Evolutionary conservation across 1,140 invertebrate species (phyloP).

Genomic region (Nixonia krombeini): DNA sequence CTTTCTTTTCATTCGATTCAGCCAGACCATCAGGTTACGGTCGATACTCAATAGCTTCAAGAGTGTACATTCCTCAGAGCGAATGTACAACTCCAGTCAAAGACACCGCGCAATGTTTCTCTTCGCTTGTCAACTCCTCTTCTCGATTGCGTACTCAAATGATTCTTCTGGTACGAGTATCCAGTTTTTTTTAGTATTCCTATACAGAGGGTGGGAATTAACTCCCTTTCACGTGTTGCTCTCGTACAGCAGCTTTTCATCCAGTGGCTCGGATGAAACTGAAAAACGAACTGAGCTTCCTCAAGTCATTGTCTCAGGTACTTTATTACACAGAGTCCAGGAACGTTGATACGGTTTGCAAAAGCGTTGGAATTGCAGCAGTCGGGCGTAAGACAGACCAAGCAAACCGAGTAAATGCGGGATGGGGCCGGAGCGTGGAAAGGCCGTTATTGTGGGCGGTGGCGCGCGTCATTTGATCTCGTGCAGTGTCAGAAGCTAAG

Average conservation of each 20-base stretch:
- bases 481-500: conserved; percentile 62
- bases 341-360: no score
- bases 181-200: no score
- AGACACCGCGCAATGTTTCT: neutral
- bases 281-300: no score
- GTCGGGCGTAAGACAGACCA: conserved; percentile 25
- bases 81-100: neutral
- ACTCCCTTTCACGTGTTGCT: no score
- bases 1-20: conserved; percentile 67
- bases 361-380: neutral
- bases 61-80: neutral
- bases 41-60: conserved; percentile 12
- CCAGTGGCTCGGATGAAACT: no score
- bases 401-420: conserved; percentile 50
- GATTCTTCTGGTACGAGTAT: no score
- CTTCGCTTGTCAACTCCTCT: neutral
- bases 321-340: neutral
- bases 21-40: conserved; percentile 4
- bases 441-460: conserved; percentile 69
- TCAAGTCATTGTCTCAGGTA: no score
- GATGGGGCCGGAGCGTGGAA: conserved; percentile 57
- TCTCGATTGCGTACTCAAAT: no score
- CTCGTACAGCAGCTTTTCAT: no score
- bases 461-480: conserved; percentile 70
- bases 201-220: no score